Base-by-base conservation (phyloP, 2,888 invertebrate species). In the Apocheima hispidaria region DNA sequence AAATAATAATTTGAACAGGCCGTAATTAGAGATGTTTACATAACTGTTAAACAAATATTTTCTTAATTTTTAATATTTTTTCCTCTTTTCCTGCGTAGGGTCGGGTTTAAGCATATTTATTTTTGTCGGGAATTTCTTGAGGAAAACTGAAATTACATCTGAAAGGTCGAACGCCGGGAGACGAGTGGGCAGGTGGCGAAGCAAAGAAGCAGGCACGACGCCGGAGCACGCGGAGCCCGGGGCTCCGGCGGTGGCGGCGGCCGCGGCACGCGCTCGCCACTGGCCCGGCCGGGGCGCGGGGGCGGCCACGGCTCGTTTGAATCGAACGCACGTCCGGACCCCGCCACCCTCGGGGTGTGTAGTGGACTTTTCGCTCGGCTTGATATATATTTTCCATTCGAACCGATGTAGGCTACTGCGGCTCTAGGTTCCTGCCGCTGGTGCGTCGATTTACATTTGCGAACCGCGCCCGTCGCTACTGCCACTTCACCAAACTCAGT, bases 1-100 rank as follows among this genome's bases (percentile, higher is more conserved):
- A 91, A 90, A 90, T 83, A 86, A 90, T 90, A 90, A 92, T 91
- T 91, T 89, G 88, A 89, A 89, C 90, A 88, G 86, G 87, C 86
- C 90, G 91, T 91, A 92, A 92, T 92, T 91, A 92, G 88, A 92
- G 88, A 89, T 91, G 92, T 92, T 92, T 90, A 88, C 90, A 87
- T 86, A 89, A 89, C 87, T 87, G 90, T 88, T 84, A 89, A 88
- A 90, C 88, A 92, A 92, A 92, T 92, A 92, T 92, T 92, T 92
- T 87, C 86, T 85, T 88, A 89, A 90, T 88, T 90, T 90, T 91
- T 82, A 86, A 89, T 86, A 87, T 88, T 88, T 88, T 89, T 89
- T 86, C 85, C 83, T 83, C 82, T 77, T 83, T 79, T 74, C 64
- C 77, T 79, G 77, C 78, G 77, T 75, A 80, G 85, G 86, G 87